Conservation (phyloP, 2,113 vertebrate genomes). For the Raja brachyura region DNA sequence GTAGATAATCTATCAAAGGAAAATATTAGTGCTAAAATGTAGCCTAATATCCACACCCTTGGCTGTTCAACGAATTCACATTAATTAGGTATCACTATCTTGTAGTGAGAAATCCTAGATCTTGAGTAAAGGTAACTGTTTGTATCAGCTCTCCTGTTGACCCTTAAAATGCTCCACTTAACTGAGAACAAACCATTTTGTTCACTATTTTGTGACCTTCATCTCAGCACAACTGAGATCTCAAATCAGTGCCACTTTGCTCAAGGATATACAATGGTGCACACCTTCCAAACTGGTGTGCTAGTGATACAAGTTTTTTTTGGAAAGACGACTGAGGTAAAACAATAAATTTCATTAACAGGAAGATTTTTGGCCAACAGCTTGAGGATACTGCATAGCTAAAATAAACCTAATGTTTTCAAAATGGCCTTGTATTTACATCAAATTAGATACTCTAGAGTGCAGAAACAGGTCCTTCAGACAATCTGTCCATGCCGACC, state of each 20-base stretch:
- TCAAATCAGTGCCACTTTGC: not conserved
- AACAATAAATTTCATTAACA: not conserved
- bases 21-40: not conserved
- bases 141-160: not conserved
- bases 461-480: no score
- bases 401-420: not conserved
- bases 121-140: not conserved
- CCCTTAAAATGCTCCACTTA: not conserved
- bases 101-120: not conserved
- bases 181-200: not conserved
- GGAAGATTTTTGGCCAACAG: not conserved
- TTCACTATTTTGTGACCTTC: not conserved
- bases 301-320: not conserved
- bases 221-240: not conserved
- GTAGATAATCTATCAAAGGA: no score
- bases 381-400: not conserved
- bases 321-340: not conserved
- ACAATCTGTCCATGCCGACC: no score
- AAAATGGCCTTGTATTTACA: not conserved
- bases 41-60: not conserved
- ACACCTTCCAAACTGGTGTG: not conserved
- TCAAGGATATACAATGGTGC: not conserved
- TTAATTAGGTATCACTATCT: not conserved
- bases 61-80: not conserved
- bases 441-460: not conserved